Conservation (phyloP, 2,797 vertebrate genomes). For the Micromesistius poutassou region DNA sequence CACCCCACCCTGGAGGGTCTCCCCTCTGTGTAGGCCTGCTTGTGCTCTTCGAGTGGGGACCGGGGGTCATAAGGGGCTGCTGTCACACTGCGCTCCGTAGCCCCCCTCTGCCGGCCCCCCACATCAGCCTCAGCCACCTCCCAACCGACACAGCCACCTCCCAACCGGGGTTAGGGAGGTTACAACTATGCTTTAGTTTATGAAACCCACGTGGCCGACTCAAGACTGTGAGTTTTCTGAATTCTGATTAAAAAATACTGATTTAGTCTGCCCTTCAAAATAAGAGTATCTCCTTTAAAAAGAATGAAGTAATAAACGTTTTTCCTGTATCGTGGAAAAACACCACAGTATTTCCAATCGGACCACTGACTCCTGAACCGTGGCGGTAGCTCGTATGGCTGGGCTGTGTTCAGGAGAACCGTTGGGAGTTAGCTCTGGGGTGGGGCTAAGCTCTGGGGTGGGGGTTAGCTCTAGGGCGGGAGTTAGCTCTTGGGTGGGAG, state of each 20-base stretch:
- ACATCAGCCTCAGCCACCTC: background rate
- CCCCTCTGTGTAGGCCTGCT: background rate
- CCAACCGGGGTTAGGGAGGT: background rate
- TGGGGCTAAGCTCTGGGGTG: background rate
- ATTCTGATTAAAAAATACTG: background rate
- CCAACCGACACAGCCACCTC: background rate
- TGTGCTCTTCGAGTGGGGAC: background rate
- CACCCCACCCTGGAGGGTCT: too few relatives aligned
- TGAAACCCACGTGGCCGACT: background rate
- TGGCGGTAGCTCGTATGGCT: constrained; percentile 56
- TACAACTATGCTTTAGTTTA: background rate
- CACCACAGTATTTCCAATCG: constrained; percentile 9
- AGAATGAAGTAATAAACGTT: background rate
- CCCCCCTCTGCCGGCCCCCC: background rate
- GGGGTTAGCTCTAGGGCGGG: too few relatives aligned
- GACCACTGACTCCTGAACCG: constrained; percentile 50
- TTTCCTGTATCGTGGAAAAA: background rate
- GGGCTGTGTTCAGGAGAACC: constrained; percentile 48
- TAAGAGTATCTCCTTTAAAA: background rate
- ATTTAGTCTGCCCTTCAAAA: constrained; percentile 8
- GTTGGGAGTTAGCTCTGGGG: constrained; percentile 15
- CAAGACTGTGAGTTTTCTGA: background rate
- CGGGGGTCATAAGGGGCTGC: background rate
- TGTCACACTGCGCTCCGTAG: background rate
- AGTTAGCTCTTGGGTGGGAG: background rate